Percentiles rank a stretch among this genome's conserved stretches.
phyloP scores from a whole-genome alignment of 2,113 vertebrate species.

The Zonotrichia leucophrys region DNA sequence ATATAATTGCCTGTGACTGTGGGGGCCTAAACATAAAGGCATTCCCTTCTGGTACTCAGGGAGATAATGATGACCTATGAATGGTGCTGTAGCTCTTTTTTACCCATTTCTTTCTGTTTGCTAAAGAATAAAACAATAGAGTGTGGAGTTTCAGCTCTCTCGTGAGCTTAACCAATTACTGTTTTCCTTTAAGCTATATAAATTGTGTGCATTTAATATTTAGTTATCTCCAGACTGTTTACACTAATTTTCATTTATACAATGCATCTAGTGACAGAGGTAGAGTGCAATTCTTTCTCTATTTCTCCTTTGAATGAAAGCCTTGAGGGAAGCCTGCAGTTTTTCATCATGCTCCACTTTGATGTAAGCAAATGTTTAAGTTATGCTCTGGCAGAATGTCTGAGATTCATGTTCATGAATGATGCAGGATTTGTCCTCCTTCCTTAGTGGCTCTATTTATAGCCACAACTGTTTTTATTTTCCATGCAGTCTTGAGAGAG shows the following conservation, averaged over 20 bases:
- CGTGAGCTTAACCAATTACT: slow-evolving; percentile 48
- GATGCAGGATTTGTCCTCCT: slow-evolving; percentile 58
- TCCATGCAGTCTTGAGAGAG: not conserved
- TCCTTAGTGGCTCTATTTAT: slow-evolving; percentile 39
- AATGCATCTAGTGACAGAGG: slow-evolving; percentile 47
- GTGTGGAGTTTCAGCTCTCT: not conserved
- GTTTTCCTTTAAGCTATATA: slow-evolving; percentile 60
- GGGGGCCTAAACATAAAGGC: not conserved
- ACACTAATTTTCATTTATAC: slow-evolving; percentile 69
- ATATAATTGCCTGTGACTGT: not conserved
- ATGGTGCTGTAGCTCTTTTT: not conserved
- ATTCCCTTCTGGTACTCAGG: not conserved
- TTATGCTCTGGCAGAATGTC: slow-evolving; percentile 57
- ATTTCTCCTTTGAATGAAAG: slow-evolving; percentile 43
- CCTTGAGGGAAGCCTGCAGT: slow-evolving; percentile 56
- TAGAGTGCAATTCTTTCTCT: slow-evolving; percentile 25
- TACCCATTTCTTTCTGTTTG: not conserved
- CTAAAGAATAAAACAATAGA: slow-evolving; percentile 19
- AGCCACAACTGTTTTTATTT: slow-evolving; percentile 16
- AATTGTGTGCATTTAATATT: slow-evolving; percentile 62
- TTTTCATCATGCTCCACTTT: slow-evolving; percentile 65
- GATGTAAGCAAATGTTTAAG: slow-evolving; percentile 72
- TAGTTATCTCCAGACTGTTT: slow-evolving; percentile 69
- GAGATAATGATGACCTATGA: slow-evolving; percentile 11
- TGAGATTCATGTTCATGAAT: slow-evolving; percentile 51